Evolutionary conservation across 2,888 invertebrate species (phyloP).

Genomic region (Spisula subtruncata): DNA sequence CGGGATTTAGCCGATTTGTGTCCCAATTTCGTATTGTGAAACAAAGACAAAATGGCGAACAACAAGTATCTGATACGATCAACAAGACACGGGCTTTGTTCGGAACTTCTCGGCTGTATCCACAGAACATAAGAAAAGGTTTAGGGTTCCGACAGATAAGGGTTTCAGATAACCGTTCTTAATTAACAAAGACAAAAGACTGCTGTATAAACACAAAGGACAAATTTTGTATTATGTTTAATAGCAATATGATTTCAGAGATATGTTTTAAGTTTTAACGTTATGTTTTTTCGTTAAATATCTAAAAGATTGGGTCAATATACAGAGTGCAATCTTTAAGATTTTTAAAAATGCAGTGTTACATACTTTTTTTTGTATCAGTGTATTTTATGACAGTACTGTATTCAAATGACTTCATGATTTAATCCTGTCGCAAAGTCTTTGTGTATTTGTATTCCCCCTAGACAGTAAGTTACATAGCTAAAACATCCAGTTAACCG

Average conservation of each 20-base stretch:
- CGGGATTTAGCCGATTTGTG: conserved; percentile 14
- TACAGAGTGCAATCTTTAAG: background rate
- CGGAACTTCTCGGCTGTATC: conserved; percentile 5
- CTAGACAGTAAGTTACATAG: no score
- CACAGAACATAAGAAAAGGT: conserved; percentile 16
- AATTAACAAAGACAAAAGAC: conserved; percentile 44
- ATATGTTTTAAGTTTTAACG: conserved; percentile 21
- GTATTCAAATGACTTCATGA: background rate
- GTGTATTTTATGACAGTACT: background rate
- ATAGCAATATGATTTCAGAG: background rate
- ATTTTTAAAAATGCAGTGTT: no score
- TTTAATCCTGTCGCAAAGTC: no score
- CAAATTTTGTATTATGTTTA: conserved; percentile 14
- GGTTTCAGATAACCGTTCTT: conserved; percentile 14
- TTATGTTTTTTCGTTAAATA: conserved; percentile 9
- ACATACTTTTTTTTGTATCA: background rate
- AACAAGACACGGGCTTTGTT: conserved; percentile 16
- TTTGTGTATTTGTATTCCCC: no score
- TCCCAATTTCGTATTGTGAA: background rate
- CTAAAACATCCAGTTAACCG: no score
- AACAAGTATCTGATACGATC: background rate
- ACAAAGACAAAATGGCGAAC: conserved; percentile 7
- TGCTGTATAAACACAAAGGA: background rate
- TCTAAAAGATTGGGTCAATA: background rate
- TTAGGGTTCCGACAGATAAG: conserved; percentile 18